Base-by-base conservation (phyloP, 2,888 invertebrate genomes). In the Girardia tigrina region DNA sequence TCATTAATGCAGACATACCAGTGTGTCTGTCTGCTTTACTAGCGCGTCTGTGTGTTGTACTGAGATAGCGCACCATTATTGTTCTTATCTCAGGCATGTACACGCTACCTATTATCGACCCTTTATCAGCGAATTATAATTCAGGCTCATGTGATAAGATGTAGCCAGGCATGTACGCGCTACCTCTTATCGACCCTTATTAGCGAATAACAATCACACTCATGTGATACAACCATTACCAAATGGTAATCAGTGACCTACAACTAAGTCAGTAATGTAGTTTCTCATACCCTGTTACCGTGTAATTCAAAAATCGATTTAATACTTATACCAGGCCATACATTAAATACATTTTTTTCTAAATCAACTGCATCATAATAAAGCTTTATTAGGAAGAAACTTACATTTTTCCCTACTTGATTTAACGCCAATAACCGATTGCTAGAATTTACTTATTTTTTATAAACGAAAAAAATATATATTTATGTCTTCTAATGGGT, bases 31-130 rank as follows among this genome's bases (percentile, higher is more conserved):
- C 56, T 56, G 23, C 56, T 56, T 36, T 56, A 56, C 56, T 56
- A 56, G 56, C 56, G 4, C 23, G 56, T 56, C n/a, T 56, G 56
- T 56, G 56, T 56, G 56, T 56, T 56, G 2, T 6, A 56, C 4
- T 56, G 56, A 56, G 56, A 56, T 56, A 56, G 56, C 56, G 56
- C 56, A 56, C 56, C 56, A 56, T 56, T 56, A 56, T 56, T 56
- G 56, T 56, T 56, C 56, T 23, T 56, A 56, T 56, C 56, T 56
- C 56, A 56, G 56, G 56, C 56, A 56, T 56, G 56, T 56, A 56
- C 56, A 56, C 56, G 56, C 56, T 23, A 56, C 56, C 56, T 56
- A n/a, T 20, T 56, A 56, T 56, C 56, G 56, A 56, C 56, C 56
- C 56, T 56, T 56, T 56, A 56, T 56, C n/a, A 56, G 56, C 56